Evolutionary conservation across 92 coral and sea anemone species (phyloP), one percentile per base, ranked within the genome.

Genomic region (Muricea muricata): DNA sequence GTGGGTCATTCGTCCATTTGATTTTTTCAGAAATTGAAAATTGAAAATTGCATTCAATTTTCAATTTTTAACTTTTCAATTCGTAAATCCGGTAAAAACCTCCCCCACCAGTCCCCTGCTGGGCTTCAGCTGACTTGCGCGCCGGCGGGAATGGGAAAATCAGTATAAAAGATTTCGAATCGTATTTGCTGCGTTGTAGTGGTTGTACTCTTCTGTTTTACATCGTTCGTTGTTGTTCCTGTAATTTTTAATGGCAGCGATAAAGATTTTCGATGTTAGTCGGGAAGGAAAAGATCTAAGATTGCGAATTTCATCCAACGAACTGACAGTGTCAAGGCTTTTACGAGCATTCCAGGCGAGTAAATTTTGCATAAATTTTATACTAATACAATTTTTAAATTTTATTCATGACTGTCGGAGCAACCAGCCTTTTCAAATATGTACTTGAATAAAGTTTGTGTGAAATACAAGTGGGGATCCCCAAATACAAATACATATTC

Each of bases 281-380:
- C 55, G 79, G 34, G 79, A 73, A 41, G 79, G 79, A 35, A 73
- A 73, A 42, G 46, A 13, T 61, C 61, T 73, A 11, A 42, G 57
- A 41, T 73, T 73, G 18, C 60, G 79, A 73, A 73, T 73, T 41
- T 73, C 60, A 21, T 45, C 60, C 23, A 73, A 34, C 46, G 90
- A 87, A 37, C 3, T 87, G n/a, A 54, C 78, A 14, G 91, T 87
- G 50, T 29, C 58, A 34, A 82, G 91, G 65, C 85, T 87, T 45
- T 73, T 87, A 47, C 86, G 91, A 73, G 91, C 91, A 12, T 87
- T 87, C 69, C 91, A 87, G 87, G 87, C 71, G 61, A 75, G 84
- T 85, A 47, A 50, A 65, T 15, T 63, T 25, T 3, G 17, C 18
- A 29, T 63, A n/a, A 0, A 63, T 25, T 63, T 63, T 63, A 30